Evolutionary conservation across 2,888 invertebrate genomes (phyloP).

Genomic region (Lucinisca nassula): DNA sequence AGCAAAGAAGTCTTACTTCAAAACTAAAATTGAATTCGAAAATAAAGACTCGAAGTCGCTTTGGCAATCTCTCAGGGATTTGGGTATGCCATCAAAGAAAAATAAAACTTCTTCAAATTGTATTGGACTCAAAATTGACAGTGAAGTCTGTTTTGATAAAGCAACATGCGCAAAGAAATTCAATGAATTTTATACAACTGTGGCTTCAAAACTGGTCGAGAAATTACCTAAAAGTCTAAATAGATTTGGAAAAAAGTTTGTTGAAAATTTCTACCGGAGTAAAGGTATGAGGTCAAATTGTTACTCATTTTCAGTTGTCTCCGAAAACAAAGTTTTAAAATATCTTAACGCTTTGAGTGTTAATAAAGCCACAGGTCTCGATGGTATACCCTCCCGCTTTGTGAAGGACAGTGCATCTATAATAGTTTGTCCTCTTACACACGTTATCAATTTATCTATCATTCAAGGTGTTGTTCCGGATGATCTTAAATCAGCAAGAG

Average conservation of each 20-base stretch:
- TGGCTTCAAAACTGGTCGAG: conserved; percentile 27
- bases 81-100: conserved; percentile 13
- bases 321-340: conserved; percentile 19
- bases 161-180: not conserved
- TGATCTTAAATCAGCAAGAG: no score
- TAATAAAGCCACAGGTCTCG: conserved; percentile 23
- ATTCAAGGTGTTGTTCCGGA: no score
- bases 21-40: not conserved
- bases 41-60: conserved; percentile 19
- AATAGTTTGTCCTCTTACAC: no score
- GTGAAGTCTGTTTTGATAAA: conserved; percentile 20
- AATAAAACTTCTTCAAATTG: not conserved
- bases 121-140: no score
- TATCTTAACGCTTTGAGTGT: not conserved
- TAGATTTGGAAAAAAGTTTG: not conserved
- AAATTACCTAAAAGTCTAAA: not conserved
- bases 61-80: not conserved
- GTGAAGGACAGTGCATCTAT: no score
- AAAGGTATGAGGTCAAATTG: conserved; percentile 5
- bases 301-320: not conserved
- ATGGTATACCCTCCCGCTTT: no score
- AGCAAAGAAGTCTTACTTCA: conserved; percentile 29
- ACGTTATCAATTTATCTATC: no score
- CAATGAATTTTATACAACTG: conserved; percentile 11
- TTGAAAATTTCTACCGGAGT: not conserved